Evolutionary conservation across 2,888 invertebrate species (phyloP), one percentile per base, ranked within the genome.

Genomic region (Polymixis lichenea): DNA sequence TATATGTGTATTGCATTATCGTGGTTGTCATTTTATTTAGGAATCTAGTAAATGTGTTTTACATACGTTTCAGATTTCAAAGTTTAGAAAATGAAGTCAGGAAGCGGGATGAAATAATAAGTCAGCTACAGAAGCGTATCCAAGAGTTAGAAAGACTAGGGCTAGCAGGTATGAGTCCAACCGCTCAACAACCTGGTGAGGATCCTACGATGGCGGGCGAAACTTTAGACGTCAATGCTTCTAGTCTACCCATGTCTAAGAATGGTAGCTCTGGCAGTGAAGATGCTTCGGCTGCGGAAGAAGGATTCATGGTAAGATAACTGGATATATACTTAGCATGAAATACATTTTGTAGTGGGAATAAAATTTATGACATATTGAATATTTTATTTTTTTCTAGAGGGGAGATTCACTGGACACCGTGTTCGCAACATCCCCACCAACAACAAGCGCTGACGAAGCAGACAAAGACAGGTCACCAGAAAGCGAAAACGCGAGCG

Each of bases 81-180:
- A 98, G 97, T 83, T 95, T 99, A 92, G 98, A 98, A 93, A 97
- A 98, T 80, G 98, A 98, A 94, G 97, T 99, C n/a, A 96, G 97
- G 53, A 97, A 97, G 89, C 97, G 98, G 56, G 98, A 99, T 91
- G 98, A 98, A 90, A 97, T 98, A 78, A 99, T 99, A 88, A 97
- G 97, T 71, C 98, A 98, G 91, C 97, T 99, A 60, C 98, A 98
- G 92, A 97, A 97, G 86, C 97, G 98, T 89, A 98, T 98, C 88
- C 97, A 97, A 92, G 97, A 98, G 90, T 91, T 98, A 86, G 98
- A 98, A 91, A 94, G 92, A 73, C 81, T 95, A 62, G 96, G 96
- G 2, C 81, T 94, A 32, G 74, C 92, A 38, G 89, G 91, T 4
- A 67, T 84, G 22, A 90, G 80, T 84, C 87, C 89, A 11, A 71